phyloP scores from a whole-genome alignment of 1,140 invertebrate genomes.

The Tribolium madens region DNA sequence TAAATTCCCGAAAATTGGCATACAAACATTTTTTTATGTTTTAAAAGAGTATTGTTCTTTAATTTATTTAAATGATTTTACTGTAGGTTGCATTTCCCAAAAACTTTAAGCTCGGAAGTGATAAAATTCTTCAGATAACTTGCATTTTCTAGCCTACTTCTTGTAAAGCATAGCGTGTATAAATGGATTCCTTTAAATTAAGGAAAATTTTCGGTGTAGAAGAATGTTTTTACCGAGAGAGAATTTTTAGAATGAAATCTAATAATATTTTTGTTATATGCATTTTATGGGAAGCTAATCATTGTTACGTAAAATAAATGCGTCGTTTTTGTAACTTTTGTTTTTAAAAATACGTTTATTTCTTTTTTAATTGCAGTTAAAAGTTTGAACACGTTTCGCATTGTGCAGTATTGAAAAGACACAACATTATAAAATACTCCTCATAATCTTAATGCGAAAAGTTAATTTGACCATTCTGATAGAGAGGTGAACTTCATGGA shows the following conservation, averaged over 20 bases:
- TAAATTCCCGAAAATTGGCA: too few relatives aligned
- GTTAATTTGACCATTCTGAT: slow-evolving; percentile 49
- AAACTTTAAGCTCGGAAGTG: slow-evolving; percentile 17
- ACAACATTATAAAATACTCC: slow-evolving; percentile 52
- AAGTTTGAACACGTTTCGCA: slow-evolving; percentile 53
- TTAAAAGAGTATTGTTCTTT: not conserved
- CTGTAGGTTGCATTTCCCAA: not conserved
- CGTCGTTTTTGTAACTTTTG: slow-evolving; percentile 43
- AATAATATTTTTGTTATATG: not conserved
- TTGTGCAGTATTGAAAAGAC: slow-evolving; percentile 51
- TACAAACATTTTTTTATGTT: not conserved
- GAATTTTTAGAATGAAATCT: slow-evolving; percentile 6
- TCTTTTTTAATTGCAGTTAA: slow-evolving; percentile 53
- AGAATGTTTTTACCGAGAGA: not conserved
- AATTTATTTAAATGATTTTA: too few relatives aligned
- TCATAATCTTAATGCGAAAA: slow-evolving; percentile 49
- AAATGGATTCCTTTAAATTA: slow-evolving; percentile 37
- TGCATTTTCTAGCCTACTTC: slow-evolving; percentile 31
- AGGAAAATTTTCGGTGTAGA: slow-evolving; percentile 14
- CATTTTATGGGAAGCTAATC: not conserved
- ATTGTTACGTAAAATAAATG: too few relatives aligned
- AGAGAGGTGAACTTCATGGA: too few relatives aligned
- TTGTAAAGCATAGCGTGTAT: slow-evolving; percentile 35
- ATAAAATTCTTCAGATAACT: slow-evolving; percentile 33
- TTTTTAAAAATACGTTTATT: slow-evolving; percentile 51